These are phyloP conservation scores for Apistogramma diplotaenia DNA, from an alignment of 2,113 vertebrate species.

Conservation along the genomic window DNA sequence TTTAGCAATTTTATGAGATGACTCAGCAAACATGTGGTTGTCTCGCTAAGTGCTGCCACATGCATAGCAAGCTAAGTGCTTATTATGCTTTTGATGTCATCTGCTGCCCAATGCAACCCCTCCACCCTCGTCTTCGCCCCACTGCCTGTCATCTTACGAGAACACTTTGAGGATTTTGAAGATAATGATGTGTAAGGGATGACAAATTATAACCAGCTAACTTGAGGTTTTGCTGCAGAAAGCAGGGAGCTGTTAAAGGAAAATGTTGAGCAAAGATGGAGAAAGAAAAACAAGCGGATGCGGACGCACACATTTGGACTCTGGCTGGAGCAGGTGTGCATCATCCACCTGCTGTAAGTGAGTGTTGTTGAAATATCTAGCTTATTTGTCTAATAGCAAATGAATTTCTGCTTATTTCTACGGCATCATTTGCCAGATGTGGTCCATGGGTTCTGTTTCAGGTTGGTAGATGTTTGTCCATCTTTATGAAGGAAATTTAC, in stretches of 20 bases:
- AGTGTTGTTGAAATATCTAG: constrained; percentile 5
- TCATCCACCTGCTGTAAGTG: constrained; percentile 3
- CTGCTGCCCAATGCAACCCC: background rate
- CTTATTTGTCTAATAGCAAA: constrained; percentile 1
- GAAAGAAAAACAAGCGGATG: constrained; percentile 13
- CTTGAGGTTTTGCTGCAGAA: constrained; percentile 32
- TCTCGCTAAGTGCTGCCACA: background rate
- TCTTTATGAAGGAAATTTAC: background rate
- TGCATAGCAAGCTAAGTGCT: background rate
- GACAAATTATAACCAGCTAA: constrained; percentile 68
- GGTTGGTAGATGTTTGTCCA: background rate
- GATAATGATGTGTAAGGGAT: constrained; percentile 33
- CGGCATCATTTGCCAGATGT: background rate
- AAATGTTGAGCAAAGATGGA: constrained; percentile 45
- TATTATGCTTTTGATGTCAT: constrained; percentile 8
- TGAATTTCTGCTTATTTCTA: constrained; percentile 33
- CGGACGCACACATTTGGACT: background rate
- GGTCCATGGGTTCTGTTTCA: background rate
- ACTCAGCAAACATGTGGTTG: background rate
- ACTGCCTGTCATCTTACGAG: background rate
- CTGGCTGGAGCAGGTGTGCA: background rate
- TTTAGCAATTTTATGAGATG: background rate
- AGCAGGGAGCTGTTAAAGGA: constrained; percentile 7
- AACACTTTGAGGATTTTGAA: constrained; percentile 8
- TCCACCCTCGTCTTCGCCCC: background rate